Evolutionary conservation across 2,113 vertebrate species (phyloP), one percentile per base, ranked within the genome.

Genomic region (Pituophis catenifer): DNA sequence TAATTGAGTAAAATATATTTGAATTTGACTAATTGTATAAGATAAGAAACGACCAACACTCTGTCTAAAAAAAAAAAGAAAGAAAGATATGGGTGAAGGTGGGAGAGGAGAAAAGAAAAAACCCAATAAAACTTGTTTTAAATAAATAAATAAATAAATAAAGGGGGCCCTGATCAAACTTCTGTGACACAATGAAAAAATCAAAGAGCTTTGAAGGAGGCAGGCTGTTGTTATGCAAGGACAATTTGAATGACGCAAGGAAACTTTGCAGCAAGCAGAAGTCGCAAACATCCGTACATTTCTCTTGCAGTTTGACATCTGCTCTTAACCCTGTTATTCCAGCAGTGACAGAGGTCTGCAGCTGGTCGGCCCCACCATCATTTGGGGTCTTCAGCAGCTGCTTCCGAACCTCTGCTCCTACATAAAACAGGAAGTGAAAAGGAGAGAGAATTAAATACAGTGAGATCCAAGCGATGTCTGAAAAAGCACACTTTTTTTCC

Each of bases 301-400:
- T 89, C 52, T 95, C 29, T 33, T 91, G 54, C 6, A 65, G 13
- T 86, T 85, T 90, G 89, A 92, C 92, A 93, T 75, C 89, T 95
- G 53, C 55, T 52, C 19, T 58, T 92, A 95, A 94, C 58, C 91
- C 89, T 94, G 88, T 88, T 93, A 0, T 91, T 95, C 92, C 81
- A 93, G 88, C 95, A 94, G 93, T 59, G 58, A 62, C 59, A 53
- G 38, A 52, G 89, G 62, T 0, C 0, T 38, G 8, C 94, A 93
- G 53, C 89, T 93, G 91, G 87, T 91, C 91, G 53, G 85, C 62
- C 86, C 75, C 94, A 85, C 12, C 65, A 2, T 89, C 65, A 81
- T 95, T 94, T 95, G 89, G 59, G 24, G 55, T 94, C 86, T 92
- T 54, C 87, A 93, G 92, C 29, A 94, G 86, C 53, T 9, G 0